Conservation (phyloP, 2,113 vertebrate genomes). For the Aspidoscelis tigris region DNA sequence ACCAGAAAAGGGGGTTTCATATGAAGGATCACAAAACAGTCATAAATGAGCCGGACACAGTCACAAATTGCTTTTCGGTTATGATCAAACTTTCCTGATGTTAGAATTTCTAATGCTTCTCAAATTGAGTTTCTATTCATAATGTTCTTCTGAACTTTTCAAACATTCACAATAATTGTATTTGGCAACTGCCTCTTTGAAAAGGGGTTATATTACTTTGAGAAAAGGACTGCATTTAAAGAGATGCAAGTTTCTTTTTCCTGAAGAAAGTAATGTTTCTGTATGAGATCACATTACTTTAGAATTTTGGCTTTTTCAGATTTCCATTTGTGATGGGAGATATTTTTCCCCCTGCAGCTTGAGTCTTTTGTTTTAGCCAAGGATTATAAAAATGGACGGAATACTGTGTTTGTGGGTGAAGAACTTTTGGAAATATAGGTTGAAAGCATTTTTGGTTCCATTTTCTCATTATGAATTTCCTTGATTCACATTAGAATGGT, state of each 20-base stretch:
- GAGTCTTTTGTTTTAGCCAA: conserved; percentile 8
- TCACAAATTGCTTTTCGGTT: conserved; percentile 73
- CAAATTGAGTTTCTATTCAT: conserved; percentile 53
- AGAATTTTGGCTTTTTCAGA: conserved; percentile 62
- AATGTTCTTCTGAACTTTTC: conserved; percentile 64
- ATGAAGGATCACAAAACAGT: conserved; percentile 44
- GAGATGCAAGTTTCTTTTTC: conserved; percentile 69
- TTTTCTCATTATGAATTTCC: background rate
- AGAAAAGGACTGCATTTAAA: conserved; percentile 73
- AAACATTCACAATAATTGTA: conserved; percentile 72
- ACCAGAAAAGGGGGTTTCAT: conserved; percentile 46
- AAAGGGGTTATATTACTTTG: conserved; percentile 79
- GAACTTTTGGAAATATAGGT: background rate
- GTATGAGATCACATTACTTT: conserved; percentile 75
- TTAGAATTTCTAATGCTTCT: conserved; percentile 61
- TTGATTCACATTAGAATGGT: background rate
- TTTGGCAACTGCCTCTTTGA: conserved; percentile 76
- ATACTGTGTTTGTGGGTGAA: background rate
- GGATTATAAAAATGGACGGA: background rate
- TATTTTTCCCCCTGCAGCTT: background rate
- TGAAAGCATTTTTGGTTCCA: conserved; percentile 11
- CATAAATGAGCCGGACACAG: conserved; percentile 53
- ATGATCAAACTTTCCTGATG: conserved; percentile 58
- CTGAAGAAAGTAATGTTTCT: conserved; percentile 72
- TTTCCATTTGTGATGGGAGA: conserved; percentile 57